Evolutionary conservation across 1,140 invertebrate species (phyloP), one percentile per base, ranked within the genome.

Genomic region (Euwallacea similis): DNA sequence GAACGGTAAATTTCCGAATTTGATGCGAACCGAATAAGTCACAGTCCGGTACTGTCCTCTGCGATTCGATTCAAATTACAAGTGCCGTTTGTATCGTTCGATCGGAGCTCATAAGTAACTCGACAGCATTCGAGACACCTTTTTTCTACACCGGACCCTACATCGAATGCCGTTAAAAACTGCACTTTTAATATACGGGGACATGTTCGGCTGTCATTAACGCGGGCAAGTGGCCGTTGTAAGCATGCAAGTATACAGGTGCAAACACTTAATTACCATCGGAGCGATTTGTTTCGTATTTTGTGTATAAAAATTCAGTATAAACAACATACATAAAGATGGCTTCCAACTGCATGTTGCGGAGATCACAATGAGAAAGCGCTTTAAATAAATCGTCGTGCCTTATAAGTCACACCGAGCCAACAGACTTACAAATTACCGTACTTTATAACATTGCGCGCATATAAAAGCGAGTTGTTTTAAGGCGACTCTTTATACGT

Each of bases 331-430:
- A 66, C 44, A 66, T 16, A 50, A 50, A 50, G 47, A 68, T 68
- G 66, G 66, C 56, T 60, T 68, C 66, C 66, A 13, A 66, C 53
- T 41, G 41, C 42, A 55, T 66, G 64, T 66, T 54, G 55, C 53
- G 55, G 41, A 41, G 42, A 55, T 16, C 56, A 68, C 55, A 68
- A 60, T 60, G 55, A 59, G 66, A 68, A 42, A 68, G 8, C 42
- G 66, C 44, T 68, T 66, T 68, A 68, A 68, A 68, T 68, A 68
- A 68, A 68, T 68, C 56, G 66, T 68, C 56, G 55, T 50, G 55
- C 66, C 66, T 60, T 68, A 68, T 68, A 68, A 47, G 66, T 68
- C 66, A 16, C 63, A 68, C 55, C 55, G 56, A 50, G 41, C 50
- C 54, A 47, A 59, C 66, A 68, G 66, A 47, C 56, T 68, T 68